Evolutionary conservation across 2,888 invertebrate genomes (phyloP).

Genomic region (Catonia carolina): DNA sequence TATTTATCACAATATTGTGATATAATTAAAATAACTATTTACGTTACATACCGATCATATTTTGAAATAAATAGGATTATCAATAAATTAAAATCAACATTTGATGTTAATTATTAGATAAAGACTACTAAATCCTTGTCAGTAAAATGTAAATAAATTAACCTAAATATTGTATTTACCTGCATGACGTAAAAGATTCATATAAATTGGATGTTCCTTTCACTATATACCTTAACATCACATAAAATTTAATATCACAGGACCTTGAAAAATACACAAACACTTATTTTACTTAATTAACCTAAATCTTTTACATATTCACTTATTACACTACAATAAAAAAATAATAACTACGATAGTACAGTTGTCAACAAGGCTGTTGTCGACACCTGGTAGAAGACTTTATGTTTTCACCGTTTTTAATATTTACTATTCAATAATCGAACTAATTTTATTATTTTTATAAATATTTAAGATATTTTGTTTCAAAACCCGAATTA

Average conservation of each 20-base stretch:
- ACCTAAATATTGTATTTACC: conserved; percentile 29
- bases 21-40: too few species aligned
- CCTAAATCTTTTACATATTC: conserved; percentile 14
- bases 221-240: conserved; percentile 28
- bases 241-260: conserved; percentile 23
- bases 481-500: conserved; percentile 12
- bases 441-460: conserved; percentile 2
- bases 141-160: background rate
- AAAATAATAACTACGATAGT: background rate
- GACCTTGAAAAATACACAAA: conserved; percentile 7
- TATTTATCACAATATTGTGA: too few species aligned
- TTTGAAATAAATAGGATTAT: too few species aligned
- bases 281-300: conserved; percentile 1
- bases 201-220: conserved; percentile 30
- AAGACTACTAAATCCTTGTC: too few species aligned
- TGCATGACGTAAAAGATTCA: conserved; percentile 38
- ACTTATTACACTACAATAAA: conserved; percentile 3
- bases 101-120: too few species aligned
- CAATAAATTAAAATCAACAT: too few species aligned
- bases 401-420: conserved; percentile 27
- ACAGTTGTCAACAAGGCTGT: conserved; percentile 29
- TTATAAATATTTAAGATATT: conserved; percentile 1
- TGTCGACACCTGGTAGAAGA: conserved; percentile 28
- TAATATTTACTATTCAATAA: background rate
- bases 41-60: too few species aligned